Conservation (phyloP, 2,797 vertebrate species). For the Melanogrammus aeglefinus region DNA sequence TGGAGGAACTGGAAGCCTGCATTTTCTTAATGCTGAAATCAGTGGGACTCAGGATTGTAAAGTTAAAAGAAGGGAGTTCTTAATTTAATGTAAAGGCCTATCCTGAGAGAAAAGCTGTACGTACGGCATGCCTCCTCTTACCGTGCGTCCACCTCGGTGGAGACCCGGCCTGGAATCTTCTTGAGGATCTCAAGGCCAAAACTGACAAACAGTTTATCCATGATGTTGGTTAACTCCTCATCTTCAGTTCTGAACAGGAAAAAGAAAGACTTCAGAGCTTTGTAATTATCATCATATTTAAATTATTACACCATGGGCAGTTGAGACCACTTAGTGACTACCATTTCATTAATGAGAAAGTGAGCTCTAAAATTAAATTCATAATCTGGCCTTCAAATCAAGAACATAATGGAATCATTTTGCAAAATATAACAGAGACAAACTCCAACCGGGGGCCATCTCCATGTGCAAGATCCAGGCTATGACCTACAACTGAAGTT, state of each 20-base stretch:
- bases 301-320: background rate
- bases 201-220: conserved; percentile 92
- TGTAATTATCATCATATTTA: background rate
- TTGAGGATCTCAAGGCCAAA: conserved; percentile 95
- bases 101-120: background rate
- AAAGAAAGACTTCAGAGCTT: background rate
- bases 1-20: no score
- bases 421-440: background rate
- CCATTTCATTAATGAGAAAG: background rate
- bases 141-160: conserved; percentile 97
- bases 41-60: no score
- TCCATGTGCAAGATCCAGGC: background rate
- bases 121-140: conserved; percentile 40
- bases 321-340: background rate
- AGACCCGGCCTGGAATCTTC: conserved; percentile 94
- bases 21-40: no score
- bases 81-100: background rate
- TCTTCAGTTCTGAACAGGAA: conserved; percentile 77
- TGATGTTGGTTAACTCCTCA: conserved; percentile 85
- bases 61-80: background rate
- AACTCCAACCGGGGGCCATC: background rate
- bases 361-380: background rate
- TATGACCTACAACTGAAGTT: background rate
- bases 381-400: background rate
- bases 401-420: background rate